Evolutionary conservation across 1,140 invertebrate genomes (phyloP), one percentile per base, ranked within the genome.

Genomic region (Watersipora subatra): DNA sequence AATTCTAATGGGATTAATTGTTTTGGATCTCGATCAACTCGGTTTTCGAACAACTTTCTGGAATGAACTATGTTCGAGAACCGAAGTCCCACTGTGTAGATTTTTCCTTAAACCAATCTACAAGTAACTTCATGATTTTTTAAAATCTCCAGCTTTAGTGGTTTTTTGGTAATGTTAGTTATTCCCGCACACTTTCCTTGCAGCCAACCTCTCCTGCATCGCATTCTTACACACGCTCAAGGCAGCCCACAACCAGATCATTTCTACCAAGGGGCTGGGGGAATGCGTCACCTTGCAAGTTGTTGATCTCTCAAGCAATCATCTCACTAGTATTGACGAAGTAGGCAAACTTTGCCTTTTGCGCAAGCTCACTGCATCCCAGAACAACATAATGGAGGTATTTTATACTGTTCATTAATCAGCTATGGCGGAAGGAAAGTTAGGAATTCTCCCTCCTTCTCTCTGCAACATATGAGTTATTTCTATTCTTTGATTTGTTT

Each of bases 301-400:
- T 2, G 57, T 78, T 34, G 72, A 76, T 64, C 58, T 77, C 2
- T 76, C 74, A 0, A 67, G 74, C 63, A 76, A 76, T 63, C 73
- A 74, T 62, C 68, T 78, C 2, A 72, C 73, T 55, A 61, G 59
- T 17, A 22, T 76, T 0, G 66, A 70, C 15, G 71, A 73, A 26
- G 17, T 77, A n/a, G 62, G 71, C 24, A 75, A 73, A 61, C 62
- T 77, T 2, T 75, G 73, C 62, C 65, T 78, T 12, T 69, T 78
- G 22, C 65, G 70, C 24, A 34, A 56, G 20, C 65, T 78, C 20
- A 63, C 72, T 64, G 65, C 70, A 1, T 66, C 73, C 15, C 65
- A 67, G 28, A 78, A 78, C 64, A 78, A 75, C 62, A 61, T 77
- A 1, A 65, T 71, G 22, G 61, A 78, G 72, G 75, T 77, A 65